These are phyloP conservation scores for Darevskia nairensis DNA, from an alignment of 2,797 vertebrate genomes.

Conservation along the genomic window DNA sequence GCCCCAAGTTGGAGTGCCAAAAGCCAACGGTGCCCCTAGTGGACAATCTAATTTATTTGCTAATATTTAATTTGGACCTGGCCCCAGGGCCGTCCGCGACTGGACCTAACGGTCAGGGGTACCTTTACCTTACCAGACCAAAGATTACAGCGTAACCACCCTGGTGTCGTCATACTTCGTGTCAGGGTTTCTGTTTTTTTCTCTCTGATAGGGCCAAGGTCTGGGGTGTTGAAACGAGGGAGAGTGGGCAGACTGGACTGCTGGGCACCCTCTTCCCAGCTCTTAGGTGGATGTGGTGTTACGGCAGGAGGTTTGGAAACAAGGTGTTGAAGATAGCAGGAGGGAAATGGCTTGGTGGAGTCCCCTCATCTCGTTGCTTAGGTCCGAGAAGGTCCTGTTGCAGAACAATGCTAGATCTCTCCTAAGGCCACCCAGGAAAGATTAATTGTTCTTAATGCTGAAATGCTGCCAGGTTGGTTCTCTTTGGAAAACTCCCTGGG, in stretches of 20 bases:
- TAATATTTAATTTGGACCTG: conserved; percentile 32
- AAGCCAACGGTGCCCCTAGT: background rate
- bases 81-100: background rate
- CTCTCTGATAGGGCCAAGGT: background rate
- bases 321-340: background rate
- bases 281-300: background rate
- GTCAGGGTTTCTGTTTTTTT: background rate
- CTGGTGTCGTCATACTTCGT: background rate
- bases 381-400: background rate
- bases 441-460: background rate
- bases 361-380: background rate
- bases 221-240: background rate
- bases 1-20: background rate
- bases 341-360: background rate
- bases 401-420: background rate
- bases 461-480: background rate
- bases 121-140: conserved; percentile 14
- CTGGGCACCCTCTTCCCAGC: background rate
- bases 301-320: background rate
- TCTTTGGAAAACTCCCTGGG: background rate
- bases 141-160: conserved; percentile 8
- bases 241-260: background rate
- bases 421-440: background rate
- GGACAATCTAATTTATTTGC: conserved; percentile 45
- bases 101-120: too few species aligned